A percentile compares a stretch with the other conserved stretches of the same genome.
Conservation (phyloP, 2,797 vertebrate genomes). For the Borostomias antarcticus region DNA sequence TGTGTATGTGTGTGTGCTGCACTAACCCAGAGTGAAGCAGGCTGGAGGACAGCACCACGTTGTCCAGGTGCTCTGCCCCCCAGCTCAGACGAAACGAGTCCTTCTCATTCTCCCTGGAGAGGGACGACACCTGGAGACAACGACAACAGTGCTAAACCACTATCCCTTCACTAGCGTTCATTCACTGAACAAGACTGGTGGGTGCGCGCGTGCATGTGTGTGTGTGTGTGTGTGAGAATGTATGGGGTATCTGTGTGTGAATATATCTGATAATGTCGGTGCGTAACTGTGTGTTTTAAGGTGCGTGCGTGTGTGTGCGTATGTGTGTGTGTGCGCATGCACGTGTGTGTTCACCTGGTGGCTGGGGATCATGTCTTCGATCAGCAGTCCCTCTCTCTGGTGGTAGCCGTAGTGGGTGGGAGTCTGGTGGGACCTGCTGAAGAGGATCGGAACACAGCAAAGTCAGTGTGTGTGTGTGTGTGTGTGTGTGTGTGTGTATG, state of each 20-base stretch:
- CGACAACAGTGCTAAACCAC: background rate
- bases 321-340: background rate
- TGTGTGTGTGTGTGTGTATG: constrained; percentile 33
- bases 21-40: constrained; percentile 96
- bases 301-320: background rate
- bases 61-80: constrained; percentile 95
- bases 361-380: constrained; percentile 88
- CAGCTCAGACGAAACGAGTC: constrained; percentile 93
- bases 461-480: background rate
- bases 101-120: constrained; percentile 87
- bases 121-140: constrained; percentile 80
- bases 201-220: background rate
- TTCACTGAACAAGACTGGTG: background rate
- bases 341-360: constrained; percentile 82
- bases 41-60: constrained; percentile 91
- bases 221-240: background rate
- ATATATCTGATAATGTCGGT: too few relatives aligned
- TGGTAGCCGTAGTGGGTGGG: constrained; percentile 85
- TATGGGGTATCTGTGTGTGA: background rate
- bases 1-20: constrained; percentile 31
- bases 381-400: constrained; percentile 86
- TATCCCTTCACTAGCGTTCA: too few relatives aligned
- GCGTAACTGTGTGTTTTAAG: background rate
- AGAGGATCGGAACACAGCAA: constrained; percentile 32
- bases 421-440: constrained; percentile 84